Evolutionary conservation across 2,113 vertebrate genomes (phyloP), one percentile per base, ranked within the genome.

Genomic region (Ceuthmochares aereus): DNA sequence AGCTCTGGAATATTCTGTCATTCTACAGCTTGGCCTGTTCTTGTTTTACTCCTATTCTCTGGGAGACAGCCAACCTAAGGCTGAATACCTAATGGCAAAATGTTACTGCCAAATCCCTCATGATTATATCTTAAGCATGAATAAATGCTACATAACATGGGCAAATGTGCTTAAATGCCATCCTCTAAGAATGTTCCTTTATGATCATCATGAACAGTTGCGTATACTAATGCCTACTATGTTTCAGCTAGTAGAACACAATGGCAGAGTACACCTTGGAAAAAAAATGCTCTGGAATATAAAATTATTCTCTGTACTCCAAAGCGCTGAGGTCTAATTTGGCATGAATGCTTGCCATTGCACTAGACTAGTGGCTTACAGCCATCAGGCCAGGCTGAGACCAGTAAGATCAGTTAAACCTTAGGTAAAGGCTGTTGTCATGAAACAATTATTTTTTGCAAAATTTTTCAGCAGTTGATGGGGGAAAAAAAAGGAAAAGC

Each of bases 31-130:
- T 82, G 60, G 60, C 30, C 49, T 32, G 36, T 54, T 90, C 83
- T 92, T 88, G 42, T 88, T 94, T 74, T 69, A 82, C 17, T 93
- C 6, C 19, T 74, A 34, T 43, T 91, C n/a, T 26, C 72, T 78
- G 72, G 64, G 52, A 84, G 27, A 84, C 3, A 72, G 64, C 64
- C 79, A 89, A 30, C 4, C 29, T 9, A 14, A 62, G 32, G 56
- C 43, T 18, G 3, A 93, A 77, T 47, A 96, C 43, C 87, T 90
- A 42, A 86, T 9, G 55, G 75, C 32, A 96, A 96, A 91, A 74
- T 64, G n/a, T 45, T 80, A 80, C 43, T 14, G 21, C 29, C 47
- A 93, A 84, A 84, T 54, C 34, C 37, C 37, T 67, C 72, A 22
- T 30, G 16, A 78, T 78, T 92, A 17, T 45, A 73, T n/a, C 49